Base-by-base conservation (phyloP, 2,888 invertebrate species). In the Agrenia bidenticulata region DNA sequence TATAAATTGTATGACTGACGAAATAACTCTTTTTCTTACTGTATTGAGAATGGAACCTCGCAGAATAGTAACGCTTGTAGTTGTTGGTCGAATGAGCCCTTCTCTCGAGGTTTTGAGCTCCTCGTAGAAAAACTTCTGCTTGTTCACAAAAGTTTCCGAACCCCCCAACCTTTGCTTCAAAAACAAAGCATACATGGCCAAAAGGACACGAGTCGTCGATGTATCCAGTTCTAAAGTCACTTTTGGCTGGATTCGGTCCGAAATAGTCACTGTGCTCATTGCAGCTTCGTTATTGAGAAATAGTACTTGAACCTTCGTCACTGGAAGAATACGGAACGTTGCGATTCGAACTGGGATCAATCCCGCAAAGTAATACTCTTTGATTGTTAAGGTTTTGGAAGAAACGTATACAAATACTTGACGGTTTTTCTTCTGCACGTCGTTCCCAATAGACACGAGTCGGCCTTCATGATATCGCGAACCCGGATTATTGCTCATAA, bases 61-160 rank as follows among this genome's bases (percentile, higher is more conserved):
- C 32, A 66, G 65, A 39, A 74, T 66, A n/a, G 58, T 66, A n/a
- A 72, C 45, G n/a, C 61, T 66, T 2, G 45, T 57, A 32, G 71
- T 58, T 1, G 67, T 65, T 1, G 66, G 32, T 45, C 76, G 51
- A 45, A 66, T 59, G 42, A 70, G 69, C 0, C 67, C 65, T 51
- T 73, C 69, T 11, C 64, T 60, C 1, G 70, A 65, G 21, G 53
- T 59, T 54, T 70, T 69, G 0, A 76, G 51, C 61, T 76, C 76
- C 50, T 76, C 70, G 45, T 73, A 68, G 73, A 82, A 82, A 72
- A 82, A 82, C 62, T 80, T 79, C 73, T 80, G 80, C 71, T 82
- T 82, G 70, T 82, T 82, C 72, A 81, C 80, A 74, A 82, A 82
- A 32, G 81, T 81, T 74, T 82, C 82, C 19, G 82, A 82, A 2